Base-by-base conservation (phyloP, 2,797 vertebrate species). In the Gadopsis marmoratus region DNA sequence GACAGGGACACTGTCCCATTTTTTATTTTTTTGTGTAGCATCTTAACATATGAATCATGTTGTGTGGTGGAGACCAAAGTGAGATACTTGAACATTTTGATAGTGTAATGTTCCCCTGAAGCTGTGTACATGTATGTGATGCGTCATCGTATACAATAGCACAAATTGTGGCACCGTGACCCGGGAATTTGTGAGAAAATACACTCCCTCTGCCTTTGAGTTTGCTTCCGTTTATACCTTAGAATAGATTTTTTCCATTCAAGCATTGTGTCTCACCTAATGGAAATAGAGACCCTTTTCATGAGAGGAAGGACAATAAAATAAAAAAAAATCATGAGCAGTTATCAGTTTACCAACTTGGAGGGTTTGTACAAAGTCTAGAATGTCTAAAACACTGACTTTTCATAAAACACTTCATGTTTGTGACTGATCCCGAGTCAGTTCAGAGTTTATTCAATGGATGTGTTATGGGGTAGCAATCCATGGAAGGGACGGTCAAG, bases 121-220 rank as follows among this genome's bases (percentile, higher is more conserved):
- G 10, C 16, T 2, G 1, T 6, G 16, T 31, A 55, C 13, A 5
- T 1, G 41, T 9, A 7, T 5, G 6, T 23, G 7, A 64, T 64
- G 54, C 64, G 17, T 73, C 58, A 76, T 13, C 1, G 1, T 13
- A 4, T 4, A 13, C 4, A n/a, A 16, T 7, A 1, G 21, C 7
- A 2, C 14, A 31, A 31, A 1, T 13, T 43, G 10, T 64, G 7
- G 8, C 14, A 26, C 1, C 1, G 1, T 6, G 9, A 2, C 13
- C 13, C 8, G 70, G 74, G 65, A 8, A 55, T 84, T 84, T 70
- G 70, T 54, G 7, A 17, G 5, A 21, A 19, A 31, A 43, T 1
- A 1, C 5, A 21, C 3, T 5, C 21, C 5, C 17, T 2, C 13
- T 33, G 1, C 12, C 3, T 37, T 33, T 47, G 11, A 50, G 11